Percentiles rank a stretch among this genome's conserved stretches.
phyloP scores from a whole-genome alignment of 2,888 invertebrate species.

The Lepidonotus clava region DNA sequence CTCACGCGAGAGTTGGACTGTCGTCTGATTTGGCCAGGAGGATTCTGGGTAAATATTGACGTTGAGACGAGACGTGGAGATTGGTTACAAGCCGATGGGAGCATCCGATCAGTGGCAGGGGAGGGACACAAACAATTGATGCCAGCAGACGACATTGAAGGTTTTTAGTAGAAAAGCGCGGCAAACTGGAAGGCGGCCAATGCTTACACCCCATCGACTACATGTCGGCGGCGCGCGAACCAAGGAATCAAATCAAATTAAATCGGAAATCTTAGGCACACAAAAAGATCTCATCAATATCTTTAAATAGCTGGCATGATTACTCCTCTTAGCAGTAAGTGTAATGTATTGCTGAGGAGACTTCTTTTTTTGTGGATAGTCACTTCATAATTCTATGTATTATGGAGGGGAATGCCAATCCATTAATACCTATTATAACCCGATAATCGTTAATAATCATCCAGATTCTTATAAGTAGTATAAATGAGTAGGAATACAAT shows the following conservation, averaged over 20 bases:
- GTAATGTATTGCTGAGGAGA: no score
- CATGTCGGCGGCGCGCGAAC: neutral
- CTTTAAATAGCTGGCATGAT: neutral
- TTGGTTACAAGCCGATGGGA: neutral
- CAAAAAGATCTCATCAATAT: neutral
- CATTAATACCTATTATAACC: no score
- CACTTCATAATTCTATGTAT: no score
- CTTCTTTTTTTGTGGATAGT: no score
- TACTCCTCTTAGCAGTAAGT: no score
- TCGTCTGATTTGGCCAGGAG: no score
- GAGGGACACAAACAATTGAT: neutral
- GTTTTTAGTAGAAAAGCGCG: no score
- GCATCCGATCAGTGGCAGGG: neutral
- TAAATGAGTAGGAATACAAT: no score
- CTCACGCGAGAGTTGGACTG: no score
- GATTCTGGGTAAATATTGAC: conserved; percentile 6
- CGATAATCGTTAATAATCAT: no score
- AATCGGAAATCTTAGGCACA: neutral
- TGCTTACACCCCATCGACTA: neutral
- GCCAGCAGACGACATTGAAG: neutral
- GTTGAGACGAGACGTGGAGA: neutral
- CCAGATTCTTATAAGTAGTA: no score
- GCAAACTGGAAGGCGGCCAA: neutral
- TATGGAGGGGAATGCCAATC: no score
- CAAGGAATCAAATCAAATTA: neutral